These are phyloP conservation scores for Lithobates pipiens DNA, from an alignment of 2,797 vertebrate species.

Conservation along the genomic window DNA sequence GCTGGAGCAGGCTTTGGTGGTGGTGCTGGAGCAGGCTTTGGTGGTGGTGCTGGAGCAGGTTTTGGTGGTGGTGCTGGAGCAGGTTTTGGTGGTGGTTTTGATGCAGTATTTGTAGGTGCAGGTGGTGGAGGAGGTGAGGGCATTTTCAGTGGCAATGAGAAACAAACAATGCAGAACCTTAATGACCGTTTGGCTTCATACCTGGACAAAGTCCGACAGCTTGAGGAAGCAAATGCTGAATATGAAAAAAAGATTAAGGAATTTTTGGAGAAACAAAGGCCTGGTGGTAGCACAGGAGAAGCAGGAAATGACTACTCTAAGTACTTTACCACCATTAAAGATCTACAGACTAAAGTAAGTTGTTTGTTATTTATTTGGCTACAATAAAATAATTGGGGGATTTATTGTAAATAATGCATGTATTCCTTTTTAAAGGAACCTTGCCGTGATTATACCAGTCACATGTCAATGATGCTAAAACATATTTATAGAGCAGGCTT, in stretches of 20 bases:
- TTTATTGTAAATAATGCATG: too few relatives aligned
- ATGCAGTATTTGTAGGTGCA: conserved; percentile 45
- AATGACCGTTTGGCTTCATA: conserved; percentile 80
- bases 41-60: neutral
- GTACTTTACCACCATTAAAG: conserved; percentile 29
- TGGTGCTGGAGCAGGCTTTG: conserved; percentile 59
- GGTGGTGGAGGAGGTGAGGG: conserved; percentile 15
- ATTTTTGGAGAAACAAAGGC: conserved; percentile 75
- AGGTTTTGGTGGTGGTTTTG: conserved; percentile 48
- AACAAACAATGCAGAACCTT: conserved; percentile 84
- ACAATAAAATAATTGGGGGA: too few relatives aligned
- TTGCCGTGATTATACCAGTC: too few relatives aligned
- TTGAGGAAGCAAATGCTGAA: conserved; percentile 74
- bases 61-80: conserved; percentile 53
- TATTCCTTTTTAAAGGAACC: too few relatives aligned
- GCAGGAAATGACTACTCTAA: conserved; percentile 37
- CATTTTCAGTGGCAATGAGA: conserved; percentile 72
- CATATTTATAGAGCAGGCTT: too few relatives aligned
- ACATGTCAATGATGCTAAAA: too few relatives aligned
- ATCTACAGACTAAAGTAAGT: conserved; percentile 41
- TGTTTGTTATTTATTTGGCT: neutral
- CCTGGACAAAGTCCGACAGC: conserved; percentile 79
- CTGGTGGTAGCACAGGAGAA: neutral
- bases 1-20: conserved; percentile 7
- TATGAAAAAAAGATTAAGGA: conserved; percentile 79